These are phyloP conservation scores for Melieria omissa DNA, from an alignment of 2,888 invertebrate genomes.

Conservation along the genomic window DNA sequence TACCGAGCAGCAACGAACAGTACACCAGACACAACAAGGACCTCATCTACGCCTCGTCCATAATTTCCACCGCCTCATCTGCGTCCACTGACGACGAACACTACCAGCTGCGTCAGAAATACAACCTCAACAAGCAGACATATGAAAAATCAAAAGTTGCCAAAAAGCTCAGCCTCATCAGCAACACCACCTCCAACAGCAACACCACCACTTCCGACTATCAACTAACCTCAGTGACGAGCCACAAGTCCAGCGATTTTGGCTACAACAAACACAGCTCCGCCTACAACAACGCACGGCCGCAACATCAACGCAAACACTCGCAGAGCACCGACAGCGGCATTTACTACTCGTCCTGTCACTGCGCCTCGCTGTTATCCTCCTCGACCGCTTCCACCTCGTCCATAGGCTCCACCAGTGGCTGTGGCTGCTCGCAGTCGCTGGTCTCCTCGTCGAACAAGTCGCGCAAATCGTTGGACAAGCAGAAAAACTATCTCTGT, in stretches of 20 bases:
- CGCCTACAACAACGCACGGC: conserved; percentile 22
- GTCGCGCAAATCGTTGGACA: conserved; percentile 60
- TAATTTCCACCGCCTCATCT: conserved; percentile 53
- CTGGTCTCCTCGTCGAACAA: conserved; percentile 65
- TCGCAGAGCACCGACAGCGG: conserved; percentile 62
- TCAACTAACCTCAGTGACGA: neutral
- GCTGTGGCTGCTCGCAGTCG: conserved; percentile 59
- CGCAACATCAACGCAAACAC: conserved; percentile 44
- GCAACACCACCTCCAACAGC: conserved; percentile 34
- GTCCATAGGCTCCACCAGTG: conserved; percentile 63
- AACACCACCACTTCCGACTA: conserved; percentile 3
- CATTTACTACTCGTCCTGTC: conserved; percentile 61
- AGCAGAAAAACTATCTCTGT: conserved; percentile 68
- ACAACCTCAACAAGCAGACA: conserved; percentile 56
- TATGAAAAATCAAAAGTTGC: conserved; percentile 55
- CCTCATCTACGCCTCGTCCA: conserved; percentile 52
- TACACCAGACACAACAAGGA: conserved; percentile 47
- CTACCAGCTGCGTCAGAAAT: conserved; percentile 55
- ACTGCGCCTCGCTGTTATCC: conserved; percentile 57
- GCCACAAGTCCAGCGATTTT: neutral
- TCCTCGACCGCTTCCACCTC: conserved; percentile 67
- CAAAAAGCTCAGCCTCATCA: conserved; percentile 43
- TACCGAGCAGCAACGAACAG: conserved; percentile 42
- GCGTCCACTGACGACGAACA: conserved; percentile 56
- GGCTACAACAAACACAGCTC: conserved; percentile 14